Evolutionary conservation across 2,797 vertebrate genomes (phyloP).

Genomic region (Manis pentadactyla): DNA sequence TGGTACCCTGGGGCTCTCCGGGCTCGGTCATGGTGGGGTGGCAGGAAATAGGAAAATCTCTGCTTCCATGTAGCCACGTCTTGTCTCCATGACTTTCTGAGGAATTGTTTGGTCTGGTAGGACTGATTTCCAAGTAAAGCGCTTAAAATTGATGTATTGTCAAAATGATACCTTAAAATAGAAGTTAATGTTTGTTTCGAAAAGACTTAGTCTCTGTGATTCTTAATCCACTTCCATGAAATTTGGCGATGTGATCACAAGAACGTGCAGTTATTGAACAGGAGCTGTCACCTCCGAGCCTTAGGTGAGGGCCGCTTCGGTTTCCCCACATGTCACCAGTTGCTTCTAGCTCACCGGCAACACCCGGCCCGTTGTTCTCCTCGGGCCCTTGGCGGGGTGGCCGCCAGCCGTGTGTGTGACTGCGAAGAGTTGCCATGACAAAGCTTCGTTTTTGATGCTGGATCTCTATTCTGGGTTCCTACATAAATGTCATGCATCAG

Average conservation of each 20-base stretch:
- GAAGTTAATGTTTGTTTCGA: conserved; percentile 15
- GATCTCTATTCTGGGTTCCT: conserved; percentile 46
- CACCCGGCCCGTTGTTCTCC: conserved; percentile 48
- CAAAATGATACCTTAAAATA: conserved; percentile 13
- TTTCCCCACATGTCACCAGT: conserved; percentile 20
- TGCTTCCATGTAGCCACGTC: conserved; percentile 36
- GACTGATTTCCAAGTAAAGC: conserved; percentile 22
- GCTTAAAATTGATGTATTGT: conserved; percentile 50
- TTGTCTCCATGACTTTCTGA: background rate
- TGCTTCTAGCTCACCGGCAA: conserved; percentile 19
- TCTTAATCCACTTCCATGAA: conserved; percentile 26
- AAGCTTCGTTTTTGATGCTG: background rate
- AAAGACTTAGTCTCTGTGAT: background rate
- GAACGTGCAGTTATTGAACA: background rate
- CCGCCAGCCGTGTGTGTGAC: background rate
- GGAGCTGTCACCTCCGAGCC: background rate
- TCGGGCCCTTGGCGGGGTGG: conserved; percentile 40
- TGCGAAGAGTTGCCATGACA: background rate
- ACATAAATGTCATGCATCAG: background rate
- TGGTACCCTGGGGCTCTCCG: background rate
- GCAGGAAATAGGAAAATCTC: background rate
- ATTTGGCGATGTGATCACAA: background rate
- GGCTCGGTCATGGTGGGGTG: background rate
- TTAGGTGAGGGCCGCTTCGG: background rate
- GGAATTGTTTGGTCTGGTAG: background rate